phyloP scores from a whole-genome alignment of 1,140 invertebrate species.

The Stegodyphus mimosarum region DNA sequence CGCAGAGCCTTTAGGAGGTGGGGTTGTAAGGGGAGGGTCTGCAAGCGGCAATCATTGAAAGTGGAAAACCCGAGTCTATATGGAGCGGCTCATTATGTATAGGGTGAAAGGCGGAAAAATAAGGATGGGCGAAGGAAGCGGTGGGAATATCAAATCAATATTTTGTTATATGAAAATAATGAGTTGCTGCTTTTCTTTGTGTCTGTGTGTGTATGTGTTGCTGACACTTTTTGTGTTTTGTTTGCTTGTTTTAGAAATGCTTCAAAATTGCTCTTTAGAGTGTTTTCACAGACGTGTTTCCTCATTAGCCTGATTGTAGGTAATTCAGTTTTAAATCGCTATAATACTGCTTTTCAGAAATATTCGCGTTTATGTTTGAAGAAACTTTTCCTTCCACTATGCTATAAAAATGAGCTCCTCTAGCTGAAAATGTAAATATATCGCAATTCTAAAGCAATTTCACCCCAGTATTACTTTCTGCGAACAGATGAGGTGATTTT shows the following conservation, averaged over 20 bases:
- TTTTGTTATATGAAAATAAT: slow-evolving; percentile 61
- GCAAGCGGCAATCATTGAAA: slow-evolving; percentile 57
- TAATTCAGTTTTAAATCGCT: too few species aligned
- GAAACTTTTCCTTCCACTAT: too few species aligned
- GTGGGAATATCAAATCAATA: slow-evolving; percentile 38
- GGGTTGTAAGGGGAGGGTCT: background rate
- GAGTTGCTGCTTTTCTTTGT: slow-evolving; percentile 38
- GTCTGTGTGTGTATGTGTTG: background rate
- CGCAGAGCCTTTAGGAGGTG: slow-evolving; percentile 15
- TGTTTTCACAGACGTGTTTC: too few species aligned
- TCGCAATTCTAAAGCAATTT: too few species aligned
- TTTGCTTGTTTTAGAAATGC: slow-evolving; percentile 33
- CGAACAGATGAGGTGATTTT: too few species aligned
- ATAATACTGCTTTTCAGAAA: background rate
- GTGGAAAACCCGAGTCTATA: slow-evolving; percentile 58
- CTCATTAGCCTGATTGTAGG: slow-evolving; percentile 33
- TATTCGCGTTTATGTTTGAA: background rate
- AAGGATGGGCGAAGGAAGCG: slow-evolving; percentile 37
- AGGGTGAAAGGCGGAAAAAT: slow-evolving; percentile 56
- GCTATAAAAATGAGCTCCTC: too few species aligned
- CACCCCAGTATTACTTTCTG: too few species aligned
- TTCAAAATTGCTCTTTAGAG: slow-evolving; percentile 33
- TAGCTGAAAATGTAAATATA: too few species aligned
- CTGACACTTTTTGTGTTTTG: slow-evolving; percentile 14
- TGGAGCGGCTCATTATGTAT: slow-evolving; percentile 58